Base-by-base conservation (phyloP, 2,113 vertebrate genomes). In the Tauraco erythrolophus region DNA sequence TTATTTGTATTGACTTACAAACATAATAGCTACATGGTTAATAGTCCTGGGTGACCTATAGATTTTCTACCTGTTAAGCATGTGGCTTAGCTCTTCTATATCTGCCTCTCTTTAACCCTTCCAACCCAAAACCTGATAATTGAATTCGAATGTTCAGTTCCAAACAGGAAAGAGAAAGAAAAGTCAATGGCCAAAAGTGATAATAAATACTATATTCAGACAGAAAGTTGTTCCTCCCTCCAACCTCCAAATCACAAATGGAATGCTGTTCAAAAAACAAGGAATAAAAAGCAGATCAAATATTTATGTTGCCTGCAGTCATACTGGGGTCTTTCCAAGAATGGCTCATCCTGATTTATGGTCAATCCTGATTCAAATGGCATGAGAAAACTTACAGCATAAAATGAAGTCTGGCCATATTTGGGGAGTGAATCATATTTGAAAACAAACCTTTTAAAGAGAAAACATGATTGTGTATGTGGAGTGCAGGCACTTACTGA, bases 261-360 rank as follows among this genome's bases (percentile, higher is more conserved):
- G 74, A 95, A 96, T 83, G 76, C 76, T 61, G 61, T 51, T 78
- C 18, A 5, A 65, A 82, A 50, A 65, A 22, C 6, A 17, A 28
- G 31, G 50, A 86, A 18, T 9, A 60, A 90, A 82, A 78, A 39
- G 19, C 17, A 94, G 48, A 97, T 97, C 24, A 97, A 98, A 97
- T 96, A 97, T 97, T 97, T 97, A 97, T 82, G 61, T 94, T 95
- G 91, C 94, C 96, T 96, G 93, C 46, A 92, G 96, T 80, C 75
- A 84, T 81, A 72, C 60, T 56, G 51, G 77, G 77, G 33, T 72
- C 68, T 95, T 95, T 94, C 89, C 81, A 93, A 91, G 89, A 94
- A 81, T 65, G 27, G 0, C 82, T 92, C 69, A 56, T 57, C 9
- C 25, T 94, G 95, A 94, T 96, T 94, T 94, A 88, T 82, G 75